Conservation (phyloP, 2,113 vertebrate genomes). For the Tricholaema leucomelas region DNA sequence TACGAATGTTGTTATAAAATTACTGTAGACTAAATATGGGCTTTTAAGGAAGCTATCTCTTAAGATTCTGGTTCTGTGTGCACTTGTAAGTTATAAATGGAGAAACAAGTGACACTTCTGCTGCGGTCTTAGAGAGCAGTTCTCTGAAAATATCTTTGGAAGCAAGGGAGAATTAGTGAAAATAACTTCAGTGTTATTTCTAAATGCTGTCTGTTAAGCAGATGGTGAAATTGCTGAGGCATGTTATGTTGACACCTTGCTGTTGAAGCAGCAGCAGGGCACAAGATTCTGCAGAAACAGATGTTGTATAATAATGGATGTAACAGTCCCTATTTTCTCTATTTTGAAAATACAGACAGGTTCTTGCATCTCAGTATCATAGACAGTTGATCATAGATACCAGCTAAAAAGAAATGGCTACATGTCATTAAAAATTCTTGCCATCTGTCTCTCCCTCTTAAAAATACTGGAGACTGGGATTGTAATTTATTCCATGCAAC, state of each 20-base stretch:
- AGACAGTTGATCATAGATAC: neutral
- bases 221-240: constrained; percentile 48
- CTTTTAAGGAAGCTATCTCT: neutral
- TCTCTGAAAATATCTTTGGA: constrained; percentile 12
- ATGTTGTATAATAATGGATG: neutral
- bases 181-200: neutral
- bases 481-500: neutral
- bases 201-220: neutral
- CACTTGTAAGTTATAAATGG: neutral
- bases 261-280: neutral
- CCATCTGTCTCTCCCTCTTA: neutral
- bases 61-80: neutral
- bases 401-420: neutral
- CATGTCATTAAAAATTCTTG: neutral
- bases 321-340: neutral
- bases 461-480: neutral
- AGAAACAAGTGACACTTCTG: neutral
- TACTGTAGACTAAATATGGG: neutral
- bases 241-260: constrained; percentile 25
- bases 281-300: neutral
- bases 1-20: neutral
- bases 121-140: neutral
- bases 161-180: neutral
- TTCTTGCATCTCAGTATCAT: neutral
- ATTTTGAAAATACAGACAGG: neutral